Evolutionary conservation across 2,888 invertebrate genomes (phyloP).

Genomic region (Papilio protenor): DNA sequence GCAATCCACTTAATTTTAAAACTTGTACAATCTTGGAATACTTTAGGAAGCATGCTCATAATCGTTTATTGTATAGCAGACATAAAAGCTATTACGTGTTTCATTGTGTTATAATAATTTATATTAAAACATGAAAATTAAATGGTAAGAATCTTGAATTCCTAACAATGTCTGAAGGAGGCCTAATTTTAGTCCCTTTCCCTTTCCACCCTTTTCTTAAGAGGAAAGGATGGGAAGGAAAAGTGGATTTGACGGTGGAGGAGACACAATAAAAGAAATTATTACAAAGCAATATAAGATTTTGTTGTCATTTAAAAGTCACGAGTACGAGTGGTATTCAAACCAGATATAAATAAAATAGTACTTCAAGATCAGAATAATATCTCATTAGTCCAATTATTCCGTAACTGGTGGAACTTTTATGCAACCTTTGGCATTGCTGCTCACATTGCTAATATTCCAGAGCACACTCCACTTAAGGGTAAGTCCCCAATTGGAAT

Average conservation of each 20-base stretch:
- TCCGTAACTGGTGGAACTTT: background rate
- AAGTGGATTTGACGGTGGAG: too few species aligned
- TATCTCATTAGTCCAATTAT: constrained; percentile 1
- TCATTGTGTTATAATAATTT: constrained; percentile 14
- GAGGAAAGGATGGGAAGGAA: too few species aligned
- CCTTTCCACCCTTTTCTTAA: too few species aligned
- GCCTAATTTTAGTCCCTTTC: too few species aligned
- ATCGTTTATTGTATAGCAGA: constrained; percentile 33
- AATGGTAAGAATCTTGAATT: background rate
- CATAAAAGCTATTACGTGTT: constrained; percentile 21
- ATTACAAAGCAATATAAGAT: background rate
- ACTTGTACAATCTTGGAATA: constrained; percentile 62
- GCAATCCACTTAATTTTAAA: constrained; percentile 68
- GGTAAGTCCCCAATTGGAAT: constrained; percentile 61
- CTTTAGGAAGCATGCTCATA: constrained; percentile 53
- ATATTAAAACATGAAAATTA: background rate
- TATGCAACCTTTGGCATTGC: constrained; percentile 33
- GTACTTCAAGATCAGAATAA: background rate
- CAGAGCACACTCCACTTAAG: constrained; percentile 48
- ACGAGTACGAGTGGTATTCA: background rate
- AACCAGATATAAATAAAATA: background rate
- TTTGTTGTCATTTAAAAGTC: background rate
- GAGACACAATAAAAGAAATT: too few species aligned
- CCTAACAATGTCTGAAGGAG: background rate
- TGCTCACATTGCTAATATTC: constrained; percentile 47